These are phyloP conservation scores for Lithophane socia DNA, from an alignment of 2,888 invertebrate genomes.

Conservation along the genomic window DNA sequence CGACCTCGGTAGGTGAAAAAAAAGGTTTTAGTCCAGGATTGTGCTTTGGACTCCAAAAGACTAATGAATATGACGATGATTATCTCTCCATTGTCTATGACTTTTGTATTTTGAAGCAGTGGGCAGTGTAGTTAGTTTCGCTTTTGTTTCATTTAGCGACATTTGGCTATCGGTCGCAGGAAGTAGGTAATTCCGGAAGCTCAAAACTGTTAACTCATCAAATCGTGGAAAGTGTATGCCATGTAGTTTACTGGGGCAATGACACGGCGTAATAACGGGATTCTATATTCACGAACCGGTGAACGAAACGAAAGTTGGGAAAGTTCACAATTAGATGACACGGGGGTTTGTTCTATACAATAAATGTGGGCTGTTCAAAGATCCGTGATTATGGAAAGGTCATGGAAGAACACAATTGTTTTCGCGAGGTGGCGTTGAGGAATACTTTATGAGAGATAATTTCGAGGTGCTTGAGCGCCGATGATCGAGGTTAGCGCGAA, in stretches of 20 bases:
- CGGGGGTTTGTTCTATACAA: constrained; percentile 66
- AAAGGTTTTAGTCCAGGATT: background rate
- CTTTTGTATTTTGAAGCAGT: background rate
- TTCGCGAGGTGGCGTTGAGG: constrained; percentile 65
- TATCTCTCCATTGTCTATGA: background rate
- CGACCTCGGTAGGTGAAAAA: background rate
- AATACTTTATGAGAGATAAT: constrained; percentile 73
- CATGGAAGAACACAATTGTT: constrained; percentile 65
- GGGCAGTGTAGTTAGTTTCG: constrained; percentile 25
- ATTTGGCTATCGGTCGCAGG: constrained; percentile 42
- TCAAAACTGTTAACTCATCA: constrained; percentile 69
- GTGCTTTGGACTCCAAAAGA: background rate
- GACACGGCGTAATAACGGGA: constrained; percentile 81
- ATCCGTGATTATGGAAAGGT: constrained; percentile 65
- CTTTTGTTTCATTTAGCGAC: constrained; percentile 32
- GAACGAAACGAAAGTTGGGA: constrained; percentile 87
- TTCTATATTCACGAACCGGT: constrained; percentile 77
- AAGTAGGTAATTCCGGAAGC: constrained; percentile 62
- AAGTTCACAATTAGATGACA: constrained; percentile 85
- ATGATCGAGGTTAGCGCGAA: constrained; percentile 80
- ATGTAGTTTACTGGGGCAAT: constrained; percentile 83
- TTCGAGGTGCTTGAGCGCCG: constrained; percentile 72
- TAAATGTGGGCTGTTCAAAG: constrained; percentile 52
- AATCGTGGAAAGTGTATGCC: constrained; percentile 77
- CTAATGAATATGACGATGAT: background rate